Evolutionary conservation across 1,140 invertebrate genomes (phyloP).

Genomic region (Cydia splendana): DNA sequence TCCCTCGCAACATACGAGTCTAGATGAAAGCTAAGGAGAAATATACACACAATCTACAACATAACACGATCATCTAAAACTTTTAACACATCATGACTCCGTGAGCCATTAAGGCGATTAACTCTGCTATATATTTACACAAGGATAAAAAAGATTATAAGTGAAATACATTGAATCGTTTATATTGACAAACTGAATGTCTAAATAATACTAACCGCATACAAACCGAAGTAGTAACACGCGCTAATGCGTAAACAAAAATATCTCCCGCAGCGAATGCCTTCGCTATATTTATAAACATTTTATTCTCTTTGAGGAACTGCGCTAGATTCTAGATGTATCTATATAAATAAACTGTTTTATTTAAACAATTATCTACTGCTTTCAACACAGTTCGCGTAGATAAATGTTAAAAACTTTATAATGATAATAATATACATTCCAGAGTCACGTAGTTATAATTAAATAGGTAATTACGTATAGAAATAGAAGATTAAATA

Average conservation of each 20-base stretch:
- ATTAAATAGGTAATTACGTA: not conserved
- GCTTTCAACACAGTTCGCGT: not conserved
- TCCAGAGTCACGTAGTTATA: not conserved
- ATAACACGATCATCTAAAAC: not conserved
- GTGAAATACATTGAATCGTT: not conserved
- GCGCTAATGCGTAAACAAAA: slow-evolving; percentile 25
- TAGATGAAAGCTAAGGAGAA: not conserved
- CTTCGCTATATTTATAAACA: slow-evolving; percentile 32
- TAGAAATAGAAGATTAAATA: not conserved
- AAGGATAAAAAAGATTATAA: not conserved
- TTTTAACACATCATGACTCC: not conserved
- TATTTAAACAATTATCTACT: slow-evolving; percentile 4
- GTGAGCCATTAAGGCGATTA: not conserved
- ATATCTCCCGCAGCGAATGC: slow-evolving; percentile 30
- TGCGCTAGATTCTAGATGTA: slow-evolving; percentile 26
- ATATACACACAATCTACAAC: not conserved
- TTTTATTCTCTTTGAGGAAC: slow-evolving; percentile 32
- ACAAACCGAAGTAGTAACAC: slow-evolving; percentile 6
- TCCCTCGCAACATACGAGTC: not conserved
- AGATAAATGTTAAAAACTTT: not conserved
- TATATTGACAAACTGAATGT: slow-evolving; percentile 19
- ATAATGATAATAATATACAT: slow-evolving; percentile 10
- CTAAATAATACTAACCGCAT: slow-evolving; percentile 29
- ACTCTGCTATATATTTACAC: not conserved
- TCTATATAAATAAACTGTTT: slow-evolving; percentile 24